Percentiles rank a stretch among this genome's conserved stretches.
These are phyloP conservation scores for Aurelia aurita DNA, from an alignment of 30 jellyfish, hydroid and myxozoan species.

Conservation along the genomic window DNA sequence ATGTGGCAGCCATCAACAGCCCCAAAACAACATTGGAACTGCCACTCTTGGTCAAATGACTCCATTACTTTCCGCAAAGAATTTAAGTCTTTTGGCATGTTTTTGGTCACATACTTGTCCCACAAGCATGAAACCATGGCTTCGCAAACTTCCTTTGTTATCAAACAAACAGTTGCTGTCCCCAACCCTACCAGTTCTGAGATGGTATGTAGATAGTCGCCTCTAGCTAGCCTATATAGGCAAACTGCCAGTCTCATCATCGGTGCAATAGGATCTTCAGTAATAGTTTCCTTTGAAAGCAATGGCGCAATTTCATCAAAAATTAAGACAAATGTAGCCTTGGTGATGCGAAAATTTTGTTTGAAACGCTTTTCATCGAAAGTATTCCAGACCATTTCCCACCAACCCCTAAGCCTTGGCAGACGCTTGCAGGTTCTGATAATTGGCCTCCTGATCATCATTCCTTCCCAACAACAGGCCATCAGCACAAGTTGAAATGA, in stretches of 20 bases:
- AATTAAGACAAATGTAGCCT: slow-evolving; percentile 20
- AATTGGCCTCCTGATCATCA: slow-evolving; percentile 32
- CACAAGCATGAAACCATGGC: slow-evolving; percentile 51
- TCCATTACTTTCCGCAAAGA: slow-evolving; percentile 32
- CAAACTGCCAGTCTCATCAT: slow-evolving; percentile 50
- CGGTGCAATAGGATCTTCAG: slow-evolving; percentile 65
- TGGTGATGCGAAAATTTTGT: slow-evolving; percentile 36
- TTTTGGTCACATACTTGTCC: slow-evolving; percentile 29
- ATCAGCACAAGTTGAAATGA: slow-evolving; percentile 32
- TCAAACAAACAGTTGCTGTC: slow-evolving; percentile 54
- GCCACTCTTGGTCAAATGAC: slow-evolving; percentile 48
- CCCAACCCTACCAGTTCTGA: slow-evolving; percentile 66
- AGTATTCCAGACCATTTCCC: slow-evolving; percentile 46
- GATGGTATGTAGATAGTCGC: slow-evolving; percentile 56
- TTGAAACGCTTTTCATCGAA: slow-evolving; percentile 36
- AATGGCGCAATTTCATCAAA: slow-evolving; percentile 19
- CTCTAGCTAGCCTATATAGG: slow-evolving; percentile 60
- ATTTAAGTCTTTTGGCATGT: slow-evolving; percentile 14
- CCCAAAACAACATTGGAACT: slow-evolving; percentile 55
- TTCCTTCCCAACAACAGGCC: slow-evolving; percentile 3
- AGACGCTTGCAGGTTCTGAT: slow-evolving; percentile 45
- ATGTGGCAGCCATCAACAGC: slow-evolving; percentile 72
- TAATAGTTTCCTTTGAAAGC: slow-evolving; percentile 26
- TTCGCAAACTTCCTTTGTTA: slow-evolving; percentile 48
- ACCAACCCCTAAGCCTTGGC: slow-evolving; percentile 55